A percentile compares a stretch with the other conserved stretches of the same genome.
phyloP scores from a whole-genome alignment of 2,113 vertebrate species.

The Illadopsis cleaveri region DNA sequence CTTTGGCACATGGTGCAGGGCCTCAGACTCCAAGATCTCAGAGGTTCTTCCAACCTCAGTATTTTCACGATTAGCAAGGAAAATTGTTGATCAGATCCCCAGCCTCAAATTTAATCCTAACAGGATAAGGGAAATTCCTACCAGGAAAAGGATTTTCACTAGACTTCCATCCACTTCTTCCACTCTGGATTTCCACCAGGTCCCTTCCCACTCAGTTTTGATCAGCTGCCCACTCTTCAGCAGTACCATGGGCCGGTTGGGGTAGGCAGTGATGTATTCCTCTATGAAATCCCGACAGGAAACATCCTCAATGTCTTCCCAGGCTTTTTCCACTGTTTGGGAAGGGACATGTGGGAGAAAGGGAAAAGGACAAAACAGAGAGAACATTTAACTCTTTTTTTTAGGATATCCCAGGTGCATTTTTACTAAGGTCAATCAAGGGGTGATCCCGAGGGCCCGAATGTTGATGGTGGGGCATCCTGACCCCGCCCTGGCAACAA shows the following conservation, averaged over 20 bases:
- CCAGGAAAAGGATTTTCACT: conserved; percentile 97
- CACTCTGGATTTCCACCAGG: conserved; percentile 97
- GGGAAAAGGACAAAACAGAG: rapidly evolving
- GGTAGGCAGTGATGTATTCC: conserved; percentile 96
- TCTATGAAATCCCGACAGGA: conserved; percentile 96
- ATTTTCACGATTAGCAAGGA: not conserved
- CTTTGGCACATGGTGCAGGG: not conserved
- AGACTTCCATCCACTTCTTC: conserved; percentile 97
- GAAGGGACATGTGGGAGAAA: not conserved
- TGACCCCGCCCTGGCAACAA: not conserved
- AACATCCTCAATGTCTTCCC: conserved; percentile 96
- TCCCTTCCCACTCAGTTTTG: conserved; percentile 98
- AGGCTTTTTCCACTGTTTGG: conserved; percentile 85
- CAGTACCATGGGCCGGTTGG: conserved; percentile 96
- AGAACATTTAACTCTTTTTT: rapidly evolving
- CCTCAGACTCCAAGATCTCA: not conserved
- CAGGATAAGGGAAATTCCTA: conserved; percentile 28
- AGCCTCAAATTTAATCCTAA: not conserved
- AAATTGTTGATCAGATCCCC: rapidly evolving
- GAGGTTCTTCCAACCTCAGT: not conserved
- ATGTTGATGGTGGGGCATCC: not conserved
- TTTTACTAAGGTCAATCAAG: not conserved
- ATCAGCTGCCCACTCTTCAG: conserved; percentile 94
- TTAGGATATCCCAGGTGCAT: too few species aligned
- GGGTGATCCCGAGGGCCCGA: rapidly evolving